Percentiles rank a stretch among this genome's conserved stretches.
phyloP scores from a whole-genome alignment of 1,140 invertebrate genomes.

The Temnothorax nylanderi region DNA sequence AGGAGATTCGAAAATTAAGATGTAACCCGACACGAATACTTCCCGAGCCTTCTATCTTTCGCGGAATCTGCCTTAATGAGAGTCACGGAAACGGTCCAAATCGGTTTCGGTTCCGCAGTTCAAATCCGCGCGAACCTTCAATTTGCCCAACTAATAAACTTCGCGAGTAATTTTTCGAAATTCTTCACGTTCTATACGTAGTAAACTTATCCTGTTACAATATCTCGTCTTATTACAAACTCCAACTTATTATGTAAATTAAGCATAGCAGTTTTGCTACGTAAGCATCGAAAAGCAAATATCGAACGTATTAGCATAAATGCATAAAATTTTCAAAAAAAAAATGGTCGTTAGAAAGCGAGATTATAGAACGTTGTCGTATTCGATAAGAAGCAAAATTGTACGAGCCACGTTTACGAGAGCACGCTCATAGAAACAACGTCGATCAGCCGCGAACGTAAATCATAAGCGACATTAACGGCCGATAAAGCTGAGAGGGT shows the following conservation, averaged over 20 bases:
- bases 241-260: background rate
- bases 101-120: conserved; percentile 21
- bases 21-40: conserved; percentile 72
- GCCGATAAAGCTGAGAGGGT: conserved; percentile 41
- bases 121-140: background rate
- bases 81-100: conserved; percentile 30
- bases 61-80: conserved; percentile 67
- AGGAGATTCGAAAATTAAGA: conserved; percentile 78
- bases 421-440: conserved; percentile 6
- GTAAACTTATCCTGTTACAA: background rate
- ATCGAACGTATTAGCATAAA: conserved; percentile 10
- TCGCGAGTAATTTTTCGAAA: background rate
- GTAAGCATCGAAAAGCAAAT: background rate
- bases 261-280: background rate
- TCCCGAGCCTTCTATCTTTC: conserved; percentile 61
- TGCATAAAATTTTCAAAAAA: conserved; percentile 24
- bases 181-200: background rate
- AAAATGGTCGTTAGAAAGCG: background rate
- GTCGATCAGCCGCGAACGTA: conserved; percentile 37
- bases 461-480: conserved; percentile 57
- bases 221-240: background rate
- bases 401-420: conserved; percentile 24
- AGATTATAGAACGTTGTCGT: background rate
- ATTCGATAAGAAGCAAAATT: conserved; percentile 19
- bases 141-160: background rate